Evolutionary conservation across 2,797 vertebrate species (phyloP).

Genomic region (Clamator glandarius): DNA sequence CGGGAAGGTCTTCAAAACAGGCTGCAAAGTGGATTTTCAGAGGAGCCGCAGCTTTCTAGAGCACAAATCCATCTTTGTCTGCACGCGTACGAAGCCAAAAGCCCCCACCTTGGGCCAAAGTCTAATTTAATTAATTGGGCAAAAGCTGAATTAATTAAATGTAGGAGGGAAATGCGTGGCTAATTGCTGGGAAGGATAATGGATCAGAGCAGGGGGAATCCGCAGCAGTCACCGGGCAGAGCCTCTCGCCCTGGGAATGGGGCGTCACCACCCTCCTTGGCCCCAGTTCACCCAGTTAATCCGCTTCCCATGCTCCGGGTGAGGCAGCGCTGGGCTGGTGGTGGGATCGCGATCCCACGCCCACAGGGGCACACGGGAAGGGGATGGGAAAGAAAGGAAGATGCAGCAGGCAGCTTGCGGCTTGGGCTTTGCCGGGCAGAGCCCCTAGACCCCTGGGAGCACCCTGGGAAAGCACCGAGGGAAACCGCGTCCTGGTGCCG

Average conservation of each 20-base stretch:
- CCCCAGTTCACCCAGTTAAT: too few relatives aligned
- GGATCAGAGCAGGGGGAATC: background rate
- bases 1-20: accelerated
- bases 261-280: too few relatives aligned
- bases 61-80: background rate
- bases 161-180: background rate
- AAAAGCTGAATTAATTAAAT: conserved; percentile 2
- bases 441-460: too few relatives aligned
- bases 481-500: accelerated
- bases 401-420: background rate
- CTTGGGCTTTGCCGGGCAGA: background rate
- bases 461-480: too few relatives aligned
- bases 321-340: accelerated
- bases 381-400: background rate
- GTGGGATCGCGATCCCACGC: accelerated
- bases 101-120: background rate
- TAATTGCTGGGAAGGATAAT: background rate
- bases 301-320: accelerated
- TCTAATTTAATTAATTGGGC: conserved; percentile 3
- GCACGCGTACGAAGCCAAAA: background rate
- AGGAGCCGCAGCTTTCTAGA: background rate
- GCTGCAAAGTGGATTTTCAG: background rate
- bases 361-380: accelerated
- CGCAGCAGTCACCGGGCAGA: accelerated
- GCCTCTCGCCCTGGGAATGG: background rate